Base-by-base conservation (phyloP, 2,888 invertebrate species). In the Aquatica leii region DNA sequence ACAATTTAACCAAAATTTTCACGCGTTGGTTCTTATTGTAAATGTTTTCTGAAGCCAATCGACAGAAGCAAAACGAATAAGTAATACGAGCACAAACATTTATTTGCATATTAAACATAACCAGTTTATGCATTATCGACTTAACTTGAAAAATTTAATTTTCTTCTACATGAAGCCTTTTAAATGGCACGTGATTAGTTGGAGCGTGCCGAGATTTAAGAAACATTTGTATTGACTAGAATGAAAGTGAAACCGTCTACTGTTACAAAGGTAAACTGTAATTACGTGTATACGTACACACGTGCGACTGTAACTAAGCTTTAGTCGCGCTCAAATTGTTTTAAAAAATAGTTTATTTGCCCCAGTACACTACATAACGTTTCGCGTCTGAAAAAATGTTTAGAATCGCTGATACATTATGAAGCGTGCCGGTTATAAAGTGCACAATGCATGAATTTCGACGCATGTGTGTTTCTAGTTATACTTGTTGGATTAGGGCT, bases 401-500 rank as follows among this genome's bases (percentile, higher is more conserved):
- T 50, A 34, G 59, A 20, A 15, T 49, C 46, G n/a, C 63, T 59
- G 59, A 15, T 54, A 68, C 64, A 63, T 64, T 56, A 61, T 64
- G 76, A 74, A 78, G 77, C 77, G 79, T 79, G 79, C 78, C 77
- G 74, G 73, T 77, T 75, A 75, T 76, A 74, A 73, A 76, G 69
- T 72, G 69, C 67, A 66, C 71, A 70, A 65, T 65, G 62, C 64
- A 59, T 64, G 62, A 60, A 67, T 67, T 63, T 65, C 62, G 69
- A 66, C 73, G 76, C 77, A 77, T 78, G 76, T 80, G 79, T 78
- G 79, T 79, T 80, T 80, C 80, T 77, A 80, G 79, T 79, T 77
- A 79, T 79, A 80, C 80, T 80, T 80, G 80, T 79, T 77, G 79
- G 80, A 80, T 80, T 80, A 80, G 77, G 80, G 80, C 80, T 80